Evolutionary conservation across 2,797 vertebrate genomes (phyloP), one percentile per base, ranked within the genome.

Genomic region (Lacerta bilineata): DNA sequence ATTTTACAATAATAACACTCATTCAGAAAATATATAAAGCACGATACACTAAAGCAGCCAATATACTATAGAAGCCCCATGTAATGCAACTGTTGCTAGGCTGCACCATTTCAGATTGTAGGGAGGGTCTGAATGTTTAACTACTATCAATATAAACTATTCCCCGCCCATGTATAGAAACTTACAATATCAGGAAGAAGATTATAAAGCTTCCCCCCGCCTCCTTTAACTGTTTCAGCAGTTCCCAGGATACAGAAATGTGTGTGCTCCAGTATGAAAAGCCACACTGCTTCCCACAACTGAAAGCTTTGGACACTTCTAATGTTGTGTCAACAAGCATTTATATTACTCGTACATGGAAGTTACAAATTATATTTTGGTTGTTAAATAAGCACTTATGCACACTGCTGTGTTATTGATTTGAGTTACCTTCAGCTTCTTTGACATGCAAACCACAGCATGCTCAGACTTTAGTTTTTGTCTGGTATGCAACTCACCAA

Each of bases 401-500:
- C 78, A 0, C 72, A 5, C 80, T 91, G 85, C 29, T 66, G 41
- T 89, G 80, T 78, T 72, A 81, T 92, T 90, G 90, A 92, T 91
- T 89, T 85, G 78, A 87, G 95, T 96, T 96, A 97, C 96, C 96
- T 95, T 93, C 85, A 93, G 93, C 93, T 91, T 94, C 94, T 93
- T 46, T 88, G 87, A 89, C 96, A 97, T 96, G 96, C 97, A 97
- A 95, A 91, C 85, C 93, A 91, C 92, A 84, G 88, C 97, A 96
- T 97, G 97, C 96, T 96, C 87, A 93, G 84, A 93, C 94, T 68
- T 1, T 0, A 89, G 61, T 88, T 79, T 84, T 27, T 68, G 29
- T 64, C 89, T 80, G 27, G 0, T 94, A 93, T 88, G 89, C 93
- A 95, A 97, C 97, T 97, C 97, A 99, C 99, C 98, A 80, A 98